Evolutionary conservation across 2,797 vertebrate genomes (phyloP).

Genomic region (Pipistrellus kuhlii): DNA sequence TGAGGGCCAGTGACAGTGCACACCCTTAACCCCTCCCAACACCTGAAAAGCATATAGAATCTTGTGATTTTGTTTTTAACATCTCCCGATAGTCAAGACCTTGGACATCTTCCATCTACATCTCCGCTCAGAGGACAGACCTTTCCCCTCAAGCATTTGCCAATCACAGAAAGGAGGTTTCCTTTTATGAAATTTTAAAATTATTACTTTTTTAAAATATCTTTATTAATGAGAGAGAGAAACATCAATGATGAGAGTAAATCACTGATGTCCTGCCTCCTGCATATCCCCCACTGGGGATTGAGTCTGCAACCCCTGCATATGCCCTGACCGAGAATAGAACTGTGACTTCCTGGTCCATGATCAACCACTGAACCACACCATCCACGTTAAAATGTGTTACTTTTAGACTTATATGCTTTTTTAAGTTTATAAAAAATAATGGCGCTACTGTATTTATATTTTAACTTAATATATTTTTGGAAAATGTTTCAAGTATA

Average conservation of each 20-base stretch:
- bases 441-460: neutral
- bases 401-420: neutral
- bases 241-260: too few relatives aligned
- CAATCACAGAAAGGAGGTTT: neutral
- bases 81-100: neutral
- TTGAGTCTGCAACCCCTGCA: neutral
- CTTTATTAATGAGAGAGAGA: too few relatives aligned
- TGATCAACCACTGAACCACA: neutral
- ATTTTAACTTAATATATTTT: neutral
- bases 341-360: neutral
- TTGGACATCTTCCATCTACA: neutral
- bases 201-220: neutral
- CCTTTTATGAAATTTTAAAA: neutral
- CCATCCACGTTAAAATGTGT: neutral
- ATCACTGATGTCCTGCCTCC: too few relatives aligned
- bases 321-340: too few relatives aligned
- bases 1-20: neutral
- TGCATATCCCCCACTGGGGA: neutral
- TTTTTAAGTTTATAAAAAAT: neutral
- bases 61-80: neutral
- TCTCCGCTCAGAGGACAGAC: neutral
- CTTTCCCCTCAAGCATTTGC: neutral
- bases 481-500: neutral
- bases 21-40: neutral
- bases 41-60: neutral